These are phyloP conservation scores for Axis porcinus DNA, from an alignment of 2,113 vertebrate species.

Conservation along the genomic window DNA sequence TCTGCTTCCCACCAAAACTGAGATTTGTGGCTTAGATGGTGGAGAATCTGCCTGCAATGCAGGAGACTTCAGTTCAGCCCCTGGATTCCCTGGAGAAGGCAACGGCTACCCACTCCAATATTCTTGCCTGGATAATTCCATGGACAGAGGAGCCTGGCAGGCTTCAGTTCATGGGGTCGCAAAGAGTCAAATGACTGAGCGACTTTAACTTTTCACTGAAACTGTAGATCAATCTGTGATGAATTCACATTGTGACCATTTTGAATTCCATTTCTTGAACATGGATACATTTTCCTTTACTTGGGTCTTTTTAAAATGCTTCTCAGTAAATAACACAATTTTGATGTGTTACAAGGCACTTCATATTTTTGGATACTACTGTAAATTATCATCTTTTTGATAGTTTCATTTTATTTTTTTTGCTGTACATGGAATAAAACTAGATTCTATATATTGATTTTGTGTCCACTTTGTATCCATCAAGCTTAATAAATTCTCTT, in stretches of 20 bases:
- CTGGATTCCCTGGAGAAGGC: background rate
- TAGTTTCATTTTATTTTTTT: background rate
- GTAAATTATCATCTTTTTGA: background rate
- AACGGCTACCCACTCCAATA: background rate
- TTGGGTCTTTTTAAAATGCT: background rate
- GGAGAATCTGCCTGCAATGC: background rate
- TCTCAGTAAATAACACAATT: background rate
- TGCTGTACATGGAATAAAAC: background rate
- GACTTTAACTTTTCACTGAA: background rate
- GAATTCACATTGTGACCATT: background rate
- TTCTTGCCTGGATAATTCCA: background rate
- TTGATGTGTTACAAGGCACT: background rate
- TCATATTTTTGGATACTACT: background rate
- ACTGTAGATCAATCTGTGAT: background rate
- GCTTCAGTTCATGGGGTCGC: background rate
- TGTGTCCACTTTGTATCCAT: background rate
- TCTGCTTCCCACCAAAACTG: background rate
- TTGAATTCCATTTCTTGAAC: background rate
- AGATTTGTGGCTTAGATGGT: background rate
- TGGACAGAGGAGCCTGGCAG: background rate
- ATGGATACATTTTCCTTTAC: background rate
- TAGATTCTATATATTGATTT: background rate
- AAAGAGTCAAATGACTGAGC: background rate
- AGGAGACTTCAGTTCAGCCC: background rate
- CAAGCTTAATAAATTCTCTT: background rate